Percentiles rank a stretch among this genome's conserved stretches.
phyloP scores from a whole-genome alignment of 2,113 vertebrate genomes.

The Ceyx melanurus region DNA sequence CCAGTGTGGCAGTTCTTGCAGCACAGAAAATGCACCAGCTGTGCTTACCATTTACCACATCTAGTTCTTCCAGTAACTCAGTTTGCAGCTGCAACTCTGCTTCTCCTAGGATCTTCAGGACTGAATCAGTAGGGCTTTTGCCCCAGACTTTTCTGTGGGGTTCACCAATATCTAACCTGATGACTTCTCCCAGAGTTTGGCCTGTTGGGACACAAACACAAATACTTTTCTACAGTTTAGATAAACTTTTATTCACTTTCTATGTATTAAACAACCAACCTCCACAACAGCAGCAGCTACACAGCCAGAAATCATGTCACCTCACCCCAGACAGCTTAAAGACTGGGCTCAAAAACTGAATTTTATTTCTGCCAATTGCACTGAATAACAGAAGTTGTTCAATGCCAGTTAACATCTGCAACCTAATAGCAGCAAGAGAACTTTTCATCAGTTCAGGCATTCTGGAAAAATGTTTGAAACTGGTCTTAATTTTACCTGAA shows the following conservation, averaged over 20 bases:
- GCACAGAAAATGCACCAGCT: not conserved
- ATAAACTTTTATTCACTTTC: not conserved
- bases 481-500: not conserved
- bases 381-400: not conserved
- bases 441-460: not conserved
- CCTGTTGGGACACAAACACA: slow-evolving; percentile 69
- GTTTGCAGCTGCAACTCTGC: slow-evolving; percentile 88
- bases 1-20: not conserved
- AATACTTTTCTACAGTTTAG: not conserved
- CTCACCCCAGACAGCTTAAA: not conserved
- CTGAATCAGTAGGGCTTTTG: slow-evolving; percentile 80
- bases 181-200: slow-evolving; percentile 82
- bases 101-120: slow-evolving; percentile 86
- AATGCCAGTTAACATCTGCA: not conserved
- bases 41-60: slow-evolving; percentile 68
- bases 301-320: not conserved
- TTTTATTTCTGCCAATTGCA: not conserved
- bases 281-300: not conserved
- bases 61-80: slow-evolving; percentile 75
- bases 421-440: not conserved
- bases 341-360: not conserved
- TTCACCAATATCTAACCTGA: slow-evolving; percentile 77
- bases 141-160: slow-evolving; percentile 85
- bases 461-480: not conserved
- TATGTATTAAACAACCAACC: not conserved